These are phyloP conservation scores for Byasa hedistus DNA, from an alignment of 2,888 invertebrate species.

Conservation along the genomic window DNA sequence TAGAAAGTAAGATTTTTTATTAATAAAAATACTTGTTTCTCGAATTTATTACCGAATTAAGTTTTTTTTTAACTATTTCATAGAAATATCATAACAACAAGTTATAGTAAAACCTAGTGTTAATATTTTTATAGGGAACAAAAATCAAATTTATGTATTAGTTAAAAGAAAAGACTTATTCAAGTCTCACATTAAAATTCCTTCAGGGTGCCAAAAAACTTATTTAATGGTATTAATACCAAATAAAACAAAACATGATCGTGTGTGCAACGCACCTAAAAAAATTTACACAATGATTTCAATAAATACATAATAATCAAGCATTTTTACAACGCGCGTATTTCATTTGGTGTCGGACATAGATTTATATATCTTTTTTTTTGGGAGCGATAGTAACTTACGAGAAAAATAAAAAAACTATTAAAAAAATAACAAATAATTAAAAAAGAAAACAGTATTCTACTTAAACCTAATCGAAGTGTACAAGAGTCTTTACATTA, in stretches of 20 bases:
- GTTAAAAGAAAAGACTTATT: too few species aligned
- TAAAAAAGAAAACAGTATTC: constrained; percentile 49
- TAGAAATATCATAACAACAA: too few species aligned
- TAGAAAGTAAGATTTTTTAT: too few species aligned
- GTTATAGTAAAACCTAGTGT: too few species aligned
- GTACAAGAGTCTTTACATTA: constrained; percentile 50
- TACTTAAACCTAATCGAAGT: constrained; percentile 44
- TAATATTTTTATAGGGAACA: too few species aligned
- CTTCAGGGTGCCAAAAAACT: too few species aligned
- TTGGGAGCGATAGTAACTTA: constrained; percentile 45
- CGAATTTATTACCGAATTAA: too few species aligned
- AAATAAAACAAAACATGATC: constrained; percentile 6
- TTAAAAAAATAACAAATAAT: constrained; percentile 53
- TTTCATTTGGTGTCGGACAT: constrained; percentile 54
- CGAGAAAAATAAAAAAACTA: constrained; percentile 40
- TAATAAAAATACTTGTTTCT: too few species aligned
- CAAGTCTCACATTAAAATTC: too few species aligned
- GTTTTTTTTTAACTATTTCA: too few species aligned
- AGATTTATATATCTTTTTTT: constrained; percentile 48
- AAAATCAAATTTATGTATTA: too few species aligned
- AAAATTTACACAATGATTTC: constrained; percentile 24
- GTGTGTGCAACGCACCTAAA: constrained; percentile 30
- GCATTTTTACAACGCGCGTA: constrained; percentile 46
- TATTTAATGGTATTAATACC: too few species aligned
- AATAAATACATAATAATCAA: constrained; percentile 29